Base-by-base conservation (phyloP, 1,140 invertebrate species). In the Drosophila pseudoananassae region DNA sequence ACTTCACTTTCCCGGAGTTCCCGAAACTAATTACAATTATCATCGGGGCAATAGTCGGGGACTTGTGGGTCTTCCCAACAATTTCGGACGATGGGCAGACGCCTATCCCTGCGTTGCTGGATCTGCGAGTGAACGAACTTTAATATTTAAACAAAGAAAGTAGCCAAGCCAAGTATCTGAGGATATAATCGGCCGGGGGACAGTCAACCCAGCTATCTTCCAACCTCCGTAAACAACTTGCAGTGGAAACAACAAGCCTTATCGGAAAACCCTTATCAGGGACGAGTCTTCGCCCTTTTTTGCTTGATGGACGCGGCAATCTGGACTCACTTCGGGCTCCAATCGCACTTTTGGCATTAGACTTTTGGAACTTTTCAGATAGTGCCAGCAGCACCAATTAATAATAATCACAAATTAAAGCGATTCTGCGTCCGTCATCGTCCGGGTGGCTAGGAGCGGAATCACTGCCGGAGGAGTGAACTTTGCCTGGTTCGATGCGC, bases 51-150 rank as follows among this genome's bases (percentile, higher is more conserved):
- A 33, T 65, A 52, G 36, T 7, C 4, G 15, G n/a, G 63, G 9
- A 25, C 58, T 85, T 76, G n/a, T 85, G 76, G 56, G 83, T 82
- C 78, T 82, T 85, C 83, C 45, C 40, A 46, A 71, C 78, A 47
- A 63, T 66, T 56, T 60, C 31, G 50, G 65, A 17, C 63, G 54
- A 88, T 71, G 53, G 53, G 74, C 63, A 20, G 25, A 23, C 10
- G 23, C 23, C n/a, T n/a, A 12, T 17, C 12, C 38, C 40, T 4
- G 20, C 20, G 3, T 20, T 0, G 20, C 20, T 20, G 20, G 20
- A 20, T 20, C 20, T 20, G 20, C 20, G 20, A 20, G 29, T 71
- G 27, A 71, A 74, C 20, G 52, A 52, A 74, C 70, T 33, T 29
- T 29, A 69, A 49, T 20, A 12, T 66, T 36, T 38, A 53, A 51